Conservation (phyloP, 37 sponge, comb jelly and placozoan genomes). For the Cliona cf. orientalis region DNA sequence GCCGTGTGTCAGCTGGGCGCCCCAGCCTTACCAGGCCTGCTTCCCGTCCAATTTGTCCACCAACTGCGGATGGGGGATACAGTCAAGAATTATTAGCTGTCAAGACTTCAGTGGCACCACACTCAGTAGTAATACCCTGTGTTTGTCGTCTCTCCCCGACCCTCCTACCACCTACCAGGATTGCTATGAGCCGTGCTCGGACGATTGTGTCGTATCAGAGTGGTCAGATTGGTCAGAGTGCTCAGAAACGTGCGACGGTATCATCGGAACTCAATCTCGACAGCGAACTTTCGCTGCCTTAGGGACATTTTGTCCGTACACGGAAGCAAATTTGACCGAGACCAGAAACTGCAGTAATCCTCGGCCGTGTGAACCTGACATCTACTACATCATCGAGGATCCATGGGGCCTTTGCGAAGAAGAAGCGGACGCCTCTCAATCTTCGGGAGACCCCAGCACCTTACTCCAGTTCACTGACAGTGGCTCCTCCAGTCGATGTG, state of each 20-base stretch:
- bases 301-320: slow-evolving; percentile 3
- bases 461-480: neutral
- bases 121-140: neutral
- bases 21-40: neutral
- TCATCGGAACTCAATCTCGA: neutral
- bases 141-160: neutral
- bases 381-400: slow-evolving; percentile 1
- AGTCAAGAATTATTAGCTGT: slow-evolving; percentile 13
- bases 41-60: neutral
- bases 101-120: neutral
- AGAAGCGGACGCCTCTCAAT: neutral
- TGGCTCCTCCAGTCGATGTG: neutral
- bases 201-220: slow-evolving; percentile 42
- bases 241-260: slow-evolving; percentile 11
- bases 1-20: slow-evolving; percentile 12
- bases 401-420: slow-evolving; percentile 18
- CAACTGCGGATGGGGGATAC: slow-evolving; percentile 10
- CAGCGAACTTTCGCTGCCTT: neutral
- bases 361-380: neutral
- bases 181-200: slow-evolving; percentile 26
- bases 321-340: neutral
- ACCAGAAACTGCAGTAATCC: neutral
- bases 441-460: neutral
- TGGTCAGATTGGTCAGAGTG: slow-evolving; percentile 42
- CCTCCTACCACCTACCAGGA: neutral